phyloP scores from a whole-genome alignment of 2,888 invertebrate species.

The Hydrotaea cyrtoneurina region DNA sequence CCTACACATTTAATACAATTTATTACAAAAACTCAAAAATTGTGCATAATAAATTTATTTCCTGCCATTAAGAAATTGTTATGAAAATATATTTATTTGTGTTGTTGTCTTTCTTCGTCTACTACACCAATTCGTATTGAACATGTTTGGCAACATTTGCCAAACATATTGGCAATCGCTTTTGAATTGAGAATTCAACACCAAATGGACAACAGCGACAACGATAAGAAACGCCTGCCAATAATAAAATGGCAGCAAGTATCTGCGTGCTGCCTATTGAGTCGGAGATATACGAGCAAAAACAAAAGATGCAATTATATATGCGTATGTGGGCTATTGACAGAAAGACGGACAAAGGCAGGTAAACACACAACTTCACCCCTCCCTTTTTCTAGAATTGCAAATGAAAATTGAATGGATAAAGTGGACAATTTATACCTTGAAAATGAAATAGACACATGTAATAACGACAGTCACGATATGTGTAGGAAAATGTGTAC shows the following conservation, averaged over 20 bases:
- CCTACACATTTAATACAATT: not conserved
- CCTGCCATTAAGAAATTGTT: conserved; percentile 6
- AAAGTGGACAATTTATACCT: conserved; percentile 25
- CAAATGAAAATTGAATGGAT: conserved; percentile 19
- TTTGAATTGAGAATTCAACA: conserved; percentile 12
- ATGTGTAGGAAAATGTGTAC: too few relatives aligned
- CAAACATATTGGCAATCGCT: conserved; percentile 61
- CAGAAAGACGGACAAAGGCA: not conserved
- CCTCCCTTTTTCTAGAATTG: not conserved
- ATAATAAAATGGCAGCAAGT: not conserved
- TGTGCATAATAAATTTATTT: conserved; percentile 38
- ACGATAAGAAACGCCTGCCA: not conserved
- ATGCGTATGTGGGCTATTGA: conserved; percentile 32
- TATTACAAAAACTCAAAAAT: not conserved
- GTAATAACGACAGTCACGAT: not conserved
- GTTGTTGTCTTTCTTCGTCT: conserved; percentile 4
- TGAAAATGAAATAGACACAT: conserved; percentile 19
- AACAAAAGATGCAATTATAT: conserved; percentile 17
- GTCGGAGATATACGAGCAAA: not conserved
- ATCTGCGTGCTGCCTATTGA: not conserved
- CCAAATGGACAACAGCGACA: not conserved
- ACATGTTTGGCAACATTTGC: conserved; percentile 59
- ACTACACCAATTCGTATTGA: not conserved
- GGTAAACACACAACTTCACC: not conserved
- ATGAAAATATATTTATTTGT: not conserved